Conservation (phyloP, 2,888 invertebrate species). For the Meiosimyza platycephala region DNA sequence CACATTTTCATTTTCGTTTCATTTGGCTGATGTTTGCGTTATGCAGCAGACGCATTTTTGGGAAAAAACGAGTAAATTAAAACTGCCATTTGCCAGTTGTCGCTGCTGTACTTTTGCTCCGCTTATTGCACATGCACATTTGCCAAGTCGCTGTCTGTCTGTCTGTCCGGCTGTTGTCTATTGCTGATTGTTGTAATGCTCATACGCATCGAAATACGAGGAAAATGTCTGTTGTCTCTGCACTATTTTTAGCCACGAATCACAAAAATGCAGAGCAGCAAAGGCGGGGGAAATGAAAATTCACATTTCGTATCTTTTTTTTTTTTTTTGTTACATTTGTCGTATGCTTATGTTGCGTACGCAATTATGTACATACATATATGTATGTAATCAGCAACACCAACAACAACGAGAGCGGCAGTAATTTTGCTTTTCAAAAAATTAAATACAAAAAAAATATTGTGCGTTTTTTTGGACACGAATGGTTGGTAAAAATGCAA, state of each 20-base stretch:
- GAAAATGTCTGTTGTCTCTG: slow-evolving; percentile 12
- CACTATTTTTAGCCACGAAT: slow-evolving; percentile 24
- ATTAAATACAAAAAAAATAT: neutral
- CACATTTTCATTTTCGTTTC: neutral
- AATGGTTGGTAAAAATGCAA: slow-evolving; percentile 4
- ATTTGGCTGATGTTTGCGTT: slow-evolving; percentile 5
- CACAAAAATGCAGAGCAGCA: slow-evolving; percentile 1
- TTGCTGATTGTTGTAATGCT: neutral
- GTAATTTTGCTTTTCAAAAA: neutral
- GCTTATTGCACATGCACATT: slow-evolving; percentile 17
- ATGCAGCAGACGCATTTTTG: neutral
- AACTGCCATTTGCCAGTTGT: slow-evolving; percentile 4
- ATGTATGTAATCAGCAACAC: neutral
- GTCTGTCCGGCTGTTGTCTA: slow-evolving; percentile 5
- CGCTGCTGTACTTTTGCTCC: slow-evolving; percentile 13
- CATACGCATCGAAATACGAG: slow-evolving; percentile 5
- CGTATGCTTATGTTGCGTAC: neutral
- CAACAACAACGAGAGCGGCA: slow-evolving; percentile 14
- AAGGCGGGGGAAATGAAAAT: neutral
- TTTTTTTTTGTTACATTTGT: neutral
- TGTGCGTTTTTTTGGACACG: slow-evolving; percentile 12
- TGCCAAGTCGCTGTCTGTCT: neutral
- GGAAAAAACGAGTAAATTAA: neutral
- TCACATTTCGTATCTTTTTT: neutral
- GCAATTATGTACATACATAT: neutral